A percentile compares a stretch with the other conserved stretches of the same genome.
These are phyloP conservation scores for Desoria tigrina DNA, from an alignment of 2,888 invertebrate species.

Conservation along the genomic window DNA sequence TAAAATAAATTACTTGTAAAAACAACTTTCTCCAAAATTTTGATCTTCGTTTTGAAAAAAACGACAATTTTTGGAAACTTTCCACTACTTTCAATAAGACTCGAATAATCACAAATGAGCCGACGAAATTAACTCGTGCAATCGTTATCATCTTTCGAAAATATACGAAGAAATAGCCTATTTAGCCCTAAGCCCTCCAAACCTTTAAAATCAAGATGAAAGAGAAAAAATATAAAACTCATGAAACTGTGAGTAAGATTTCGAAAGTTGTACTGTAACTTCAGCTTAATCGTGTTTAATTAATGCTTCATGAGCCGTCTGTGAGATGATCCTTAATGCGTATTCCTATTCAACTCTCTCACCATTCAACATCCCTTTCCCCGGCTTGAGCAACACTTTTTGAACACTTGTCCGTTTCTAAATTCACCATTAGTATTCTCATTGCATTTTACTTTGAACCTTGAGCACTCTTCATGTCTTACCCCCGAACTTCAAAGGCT, in stretches of 20 bases:
- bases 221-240: conserved; percentile 8
- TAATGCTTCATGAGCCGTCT: conserved; percentile 34
- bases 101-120: too few relatives aligned
- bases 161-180: too few relatives aligned
- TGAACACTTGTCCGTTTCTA: not conserved
- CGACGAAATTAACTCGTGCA: too few relatives aligned
- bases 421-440: not conserved
- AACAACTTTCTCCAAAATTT: too few relatives aligned
- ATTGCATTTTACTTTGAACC: not conserved
- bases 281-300: conserved; percentile 33
- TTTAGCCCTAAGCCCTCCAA: too few relatives aligned
- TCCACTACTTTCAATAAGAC: too few relatives aligned
- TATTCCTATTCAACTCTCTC: not conserved
- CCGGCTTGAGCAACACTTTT: too few relatives aligned
- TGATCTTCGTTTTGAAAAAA: too few relatives aligned
- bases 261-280: conserved; percentile 7
- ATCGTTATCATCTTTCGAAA: too few relatives aligned
- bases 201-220: not conserved
- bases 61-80: too few relatives aligned
- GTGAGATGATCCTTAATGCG: not conserved
- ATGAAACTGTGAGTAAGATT: not conserved
- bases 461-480: not conserved
- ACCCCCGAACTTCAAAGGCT: too few relatives aligned
- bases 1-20: too few relatives aligned
- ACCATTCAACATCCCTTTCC: not conserved